Percentiles rank a stretch among this genome's conserved stretches.
Evolutionary conservation across 2,113 vertebrate genomes (phyloP).

Genomic region (Pelusios castaneus): DNA sequence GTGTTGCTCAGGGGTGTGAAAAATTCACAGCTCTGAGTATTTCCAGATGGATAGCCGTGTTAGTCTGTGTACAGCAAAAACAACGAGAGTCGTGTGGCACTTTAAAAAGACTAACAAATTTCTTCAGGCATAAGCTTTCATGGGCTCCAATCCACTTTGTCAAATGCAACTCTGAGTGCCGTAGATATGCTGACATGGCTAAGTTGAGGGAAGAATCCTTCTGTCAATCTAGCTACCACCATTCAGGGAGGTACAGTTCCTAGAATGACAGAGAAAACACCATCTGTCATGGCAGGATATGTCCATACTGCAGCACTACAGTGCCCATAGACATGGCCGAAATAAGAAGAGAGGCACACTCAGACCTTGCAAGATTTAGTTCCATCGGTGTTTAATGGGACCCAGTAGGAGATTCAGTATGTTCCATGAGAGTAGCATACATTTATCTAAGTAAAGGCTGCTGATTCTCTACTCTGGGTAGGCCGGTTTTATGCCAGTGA

Average conservation of each 20-base stretch:
- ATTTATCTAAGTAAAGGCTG: neutral
- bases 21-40: neutral
- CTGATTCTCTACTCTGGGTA: neutral
- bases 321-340: neutral
- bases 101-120: too few relatives aligned
- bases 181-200: neutral
- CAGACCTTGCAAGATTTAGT: conserved; percentile 38
- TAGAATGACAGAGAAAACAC: neutral
- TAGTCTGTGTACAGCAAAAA: too few relatives aligned
- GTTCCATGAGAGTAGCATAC: conserved; percentile 3
- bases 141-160: too few relatives aligned
- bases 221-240: neutral
- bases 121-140: too few relatives aligned
- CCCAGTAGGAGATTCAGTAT: neutral
- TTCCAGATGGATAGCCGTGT: too few relatives aligned
- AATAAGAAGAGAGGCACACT: conserved; percentile 13
- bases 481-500: too few relatives aligned
- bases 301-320: neutral
- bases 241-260: neutral
- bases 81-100: too few relatives aligned
- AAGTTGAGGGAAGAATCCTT: neutral
- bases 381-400: neutral
- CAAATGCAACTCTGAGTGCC: too few relatives aligned
- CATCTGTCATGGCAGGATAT: neutral
- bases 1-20: neutral